These are phyloP conservation scores for Polypterus senegalus DNA, from an alignment of 2,113 vertebrate species.

Conservation along the genomic window DNA sequence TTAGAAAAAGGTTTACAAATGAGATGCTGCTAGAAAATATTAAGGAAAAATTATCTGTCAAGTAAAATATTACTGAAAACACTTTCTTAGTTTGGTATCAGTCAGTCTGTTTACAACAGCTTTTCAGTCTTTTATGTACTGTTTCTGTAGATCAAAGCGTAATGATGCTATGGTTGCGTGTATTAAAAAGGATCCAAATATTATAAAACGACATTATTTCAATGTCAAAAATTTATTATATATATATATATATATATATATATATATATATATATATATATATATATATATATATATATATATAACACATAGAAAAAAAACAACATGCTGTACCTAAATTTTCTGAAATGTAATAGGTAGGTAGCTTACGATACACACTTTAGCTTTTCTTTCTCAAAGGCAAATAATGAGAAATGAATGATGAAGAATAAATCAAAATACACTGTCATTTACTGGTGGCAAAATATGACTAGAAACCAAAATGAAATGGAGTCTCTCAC, in stretches of 20 bases:
- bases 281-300: background rate
- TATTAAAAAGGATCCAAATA: slow-evolving; percentile 30
- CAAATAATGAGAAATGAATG: slow-evolving; percentile 48
- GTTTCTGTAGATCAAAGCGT: slow-evolving; percentile 38
- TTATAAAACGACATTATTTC: slow-evolving; percentile 43
- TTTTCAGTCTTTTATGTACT: slow-evolving; percentile 26
- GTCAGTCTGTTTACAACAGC: slow-evolving; percentile 33
- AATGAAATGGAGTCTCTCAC: slow-evolving; percentile 14
- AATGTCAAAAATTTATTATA: slow-evolving; percentile 36
- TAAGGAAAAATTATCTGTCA: slow-evolving; percentile 47
- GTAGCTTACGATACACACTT: slow-evolving; percentile 51
- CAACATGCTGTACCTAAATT: slow-evolving; percentile 54
- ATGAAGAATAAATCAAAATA: slow-evolving; percentile 61
- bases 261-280: background rate
- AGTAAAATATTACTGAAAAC: slow-evolving; percentile 63
- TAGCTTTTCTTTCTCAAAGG: slow-evolving; percentile 32
- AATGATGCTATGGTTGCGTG: slow-evolving; percentile 36
- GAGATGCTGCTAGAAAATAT: slow-evolving; percentile 97
- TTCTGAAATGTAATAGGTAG: slow-evolving; percentile 23
- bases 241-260: slow-evolving; percentile 1
- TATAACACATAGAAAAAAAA: background rate
- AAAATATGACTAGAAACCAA: slow-evolving; percentile 22
- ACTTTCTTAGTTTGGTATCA: slow-evolving; percentile 59
- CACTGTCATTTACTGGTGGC: slow-evolving; percentile 30
- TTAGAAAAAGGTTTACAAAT: slow-evolving; percentile 98